Evolutionary conservation across 1,140 invertebrate genomes (phyloP).

Genomic region (Liolophura sinensis): DNA sequence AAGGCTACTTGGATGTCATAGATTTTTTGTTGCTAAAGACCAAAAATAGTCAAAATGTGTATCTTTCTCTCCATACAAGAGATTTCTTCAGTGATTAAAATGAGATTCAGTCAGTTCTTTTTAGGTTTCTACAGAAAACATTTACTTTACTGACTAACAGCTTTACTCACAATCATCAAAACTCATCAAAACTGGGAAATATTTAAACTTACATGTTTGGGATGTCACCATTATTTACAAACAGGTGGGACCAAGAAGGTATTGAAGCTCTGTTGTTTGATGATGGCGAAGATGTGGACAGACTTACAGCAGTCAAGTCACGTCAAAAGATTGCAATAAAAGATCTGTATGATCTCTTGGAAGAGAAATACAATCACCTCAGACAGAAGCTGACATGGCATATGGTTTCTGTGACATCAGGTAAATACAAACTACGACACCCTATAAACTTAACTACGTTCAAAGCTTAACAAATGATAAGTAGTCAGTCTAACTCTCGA

Average conservation of each 20-base stretch:
- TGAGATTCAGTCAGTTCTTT: no score
- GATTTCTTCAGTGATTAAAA: no score
- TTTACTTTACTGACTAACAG: no score
- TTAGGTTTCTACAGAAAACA: background rate
- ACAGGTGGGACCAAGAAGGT: conserved; percentile 45
- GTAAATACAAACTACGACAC: conserved; percentile 19
- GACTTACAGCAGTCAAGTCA: conserved; percentile 12
- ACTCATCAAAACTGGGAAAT: no score
- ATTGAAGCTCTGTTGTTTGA: conserved; percentile 46
- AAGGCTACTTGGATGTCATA: conserved; percentile 7
- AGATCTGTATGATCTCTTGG: conserved; percentile 38
- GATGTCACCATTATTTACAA: background rate
- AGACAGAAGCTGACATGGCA: conserved; percentile 38
- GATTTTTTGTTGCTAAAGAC: background rate
- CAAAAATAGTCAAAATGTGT: no score
- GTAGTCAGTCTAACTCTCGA: no score
- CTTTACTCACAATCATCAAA: no score
- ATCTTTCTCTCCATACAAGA: background rate
- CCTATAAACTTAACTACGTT: background rate
- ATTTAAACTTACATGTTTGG: background rate
- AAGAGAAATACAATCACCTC: conserved; percentile 43
- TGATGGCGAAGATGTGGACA: conserved; percentile 39
- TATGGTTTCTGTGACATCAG: conserved; percentile 37
- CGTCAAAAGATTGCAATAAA: conserved; percentile 32
- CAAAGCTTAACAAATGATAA: background rate